Evolutionary conservation across 2,888 invertebrate species (phyloP), one percentile per base, ranked within the genome.

Genomic region (Microplitis manilae): DNA sequence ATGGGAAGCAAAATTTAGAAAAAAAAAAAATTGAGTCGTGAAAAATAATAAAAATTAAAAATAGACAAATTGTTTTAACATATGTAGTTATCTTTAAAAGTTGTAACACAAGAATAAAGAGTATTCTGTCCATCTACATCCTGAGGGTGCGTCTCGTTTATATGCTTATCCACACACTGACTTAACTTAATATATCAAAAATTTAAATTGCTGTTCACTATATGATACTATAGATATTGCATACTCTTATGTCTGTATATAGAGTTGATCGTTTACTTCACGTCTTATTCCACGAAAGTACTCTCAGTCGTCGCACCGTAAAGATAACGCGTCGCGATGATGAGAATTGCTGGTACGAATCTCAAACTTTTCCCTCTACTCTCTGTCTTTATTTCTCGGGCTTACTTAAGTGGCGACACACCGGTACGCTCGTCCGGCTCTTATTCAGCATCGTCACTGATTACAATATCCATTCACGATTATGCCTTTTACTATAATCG

Each of bases 111-210:
- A 74, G 68, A 68, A 68, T 69, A 62, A 59, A 41, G 60, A 76
- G 67, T 39, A 68, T 65, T 40, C 67, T 17, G 67, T 72, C 72
- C 76, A 72, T 71, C 76, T 76, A 76, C 76, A 76, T 76, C 71
- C 71, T 60, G 60, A 39, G 76, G 40, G 76, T 60, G 70, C 70
- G 70, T 70, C 70, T 61, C 71, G 61, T 71, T 71, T 71, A 38
- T 71, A 61, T 71, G 61, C 39, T 62, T 62, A 15, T 39, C 30
- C 60, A 70, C 38, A 61, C 13, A 30, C 41, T 39, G 2, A n/a
- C 50, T 50, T 13, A 50, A 50, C 50, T 50, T 13, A 50, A 50
- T 50, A 50, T 50, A 50, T 50, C 13, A 13, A 50, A 8, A 8
- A 13, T 50, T 50, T 13, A 8, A 8, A 50, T 50, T 50, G 13